These are phyloP conservation scores for Oreotrochilus melanogaster DNA, from an alignment of 2,113 vertebrate genomes.

Conservation along the genomic window DNA sequence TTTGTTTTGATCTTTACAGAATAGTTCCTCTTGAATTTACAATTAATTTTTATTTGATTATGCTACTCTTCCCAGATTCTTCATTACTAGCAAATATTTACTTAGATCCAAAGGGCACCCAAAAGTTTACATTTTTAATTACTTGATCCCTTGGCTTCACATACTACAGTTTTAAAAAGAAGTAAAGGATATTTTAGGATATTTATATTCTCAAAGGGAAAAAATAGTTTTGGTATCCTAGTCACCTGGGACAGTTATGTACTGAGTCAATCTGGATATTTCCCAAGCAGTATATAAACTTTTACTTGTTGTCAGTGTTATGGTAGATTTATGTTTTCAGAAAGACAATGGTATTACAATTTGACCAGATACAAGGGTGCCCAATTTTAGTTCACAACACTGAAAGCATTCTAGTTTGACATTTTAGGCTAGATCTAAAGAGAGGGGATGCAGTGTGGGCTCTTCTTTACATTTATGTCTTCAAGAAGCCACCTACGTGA, in stretches of 20 bases:
- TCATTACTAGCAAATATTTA: background rate
- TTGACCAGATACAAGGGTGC: background rate
- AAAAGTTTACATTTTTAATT: background rate
- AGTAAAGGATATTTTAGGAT: background rate
- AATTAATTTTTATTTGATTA: slow-evolving; percentile 6
- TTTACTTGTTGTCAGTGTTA: background rate
- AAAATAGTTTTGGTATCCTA: background rate
- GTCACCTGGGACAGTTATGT: background rate
- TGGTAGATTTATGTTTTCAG: background rate
- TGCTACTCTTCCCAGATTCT: slow-evolving; percentile 9
- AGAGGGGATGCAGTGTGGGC: background rate
- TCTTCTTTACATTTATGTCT: background rate
- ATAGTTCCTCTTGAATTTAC: background rate
- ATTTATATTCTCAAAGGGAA: background rate
- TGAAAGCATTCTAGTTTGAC: background rate
- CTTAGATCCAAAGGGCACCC: background rate
- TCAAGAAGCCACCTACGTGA: background rate
- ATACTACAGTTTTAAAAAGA: background rate
- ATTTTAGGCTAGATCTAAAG: background rate
- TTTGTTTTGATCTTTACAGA: background rate
- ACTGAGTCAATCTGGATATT: background rate
- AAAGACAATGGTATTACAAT: background rate
- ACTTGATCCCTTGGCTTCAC: background rate
- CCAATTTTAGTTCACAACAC: background rate
- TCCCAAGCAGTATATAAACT: background rate